A percentile compares a stretch with the other conserved stretches of the same genome.
Evolutionary conservation across 2,797 vertebrate genomes (phyloP).

Genomic region (Parotocinclus haroldoi): DNA sequence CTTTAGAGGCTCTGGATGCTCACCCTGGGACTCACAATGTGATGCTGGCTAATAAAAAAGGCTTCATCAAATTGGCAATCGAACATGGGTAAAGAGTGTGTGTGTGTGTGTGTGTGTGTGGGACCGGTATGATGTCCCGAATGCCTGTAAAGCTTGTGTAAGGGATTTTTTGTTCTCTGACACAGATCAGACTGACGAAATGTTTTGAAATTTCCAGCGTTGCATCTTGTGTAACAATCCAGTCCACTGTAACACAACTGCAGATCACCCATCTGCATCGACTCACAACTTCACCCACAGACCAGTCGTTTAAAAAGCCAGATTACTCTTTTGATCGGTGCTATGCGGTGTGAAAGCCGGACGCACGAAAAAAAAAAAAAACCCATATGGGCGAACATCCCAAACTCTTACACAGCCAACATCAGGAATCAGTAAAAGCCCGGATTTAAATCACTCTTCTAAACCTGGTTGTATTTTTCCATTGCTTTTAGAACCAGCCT

Average conservation of each 20-base stretch:
- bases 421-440: too few relatives aligned
- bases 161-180: background rate
- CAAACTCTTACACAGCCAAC: too few relatives aligned
- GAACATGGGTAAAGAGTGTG: slow-evolving; percentile 75
- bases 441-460: too few relatives aligned
- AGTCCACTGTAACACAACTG: too few relatives aligned
- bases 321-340: too few relatives aligned
- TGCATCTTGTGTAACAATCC: background rate
- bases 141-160: background rate
- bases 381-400: too few relatives aligned
- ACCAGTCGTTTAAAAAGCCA: too few relatives aligned
- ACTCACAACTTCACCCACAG: too few relatives aligned
- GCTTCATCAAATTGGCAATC: slow-evolving; percentile 88
- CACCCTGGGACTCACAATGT: slow-evolving; percentile 79
- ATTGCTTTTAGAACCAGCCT: slow-evolving; percentile 70
- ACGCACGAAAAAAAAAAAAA: too few relatives aligned
- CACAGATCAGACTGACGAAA: slow-evolving; percentile 1
- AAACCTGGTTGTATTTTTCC: background rate
- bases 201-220: background rate
- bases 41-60: slow-evolving; percentile 82
- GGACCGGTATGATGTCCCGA: too few relatives aligned
- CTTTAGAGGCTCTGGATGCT: slow-evolving; percentile 84
- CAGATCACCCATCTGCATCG: too few relatives aligned
- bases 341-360: too few relatives aligned
- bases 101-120: slow-evolving; percentile 20